Evolutionary conservation across 1,140 invertebrate genomes (phyloP), one percentile per base, ranked within the genome.

Genomic region (Amyelois transitella): DNA sequence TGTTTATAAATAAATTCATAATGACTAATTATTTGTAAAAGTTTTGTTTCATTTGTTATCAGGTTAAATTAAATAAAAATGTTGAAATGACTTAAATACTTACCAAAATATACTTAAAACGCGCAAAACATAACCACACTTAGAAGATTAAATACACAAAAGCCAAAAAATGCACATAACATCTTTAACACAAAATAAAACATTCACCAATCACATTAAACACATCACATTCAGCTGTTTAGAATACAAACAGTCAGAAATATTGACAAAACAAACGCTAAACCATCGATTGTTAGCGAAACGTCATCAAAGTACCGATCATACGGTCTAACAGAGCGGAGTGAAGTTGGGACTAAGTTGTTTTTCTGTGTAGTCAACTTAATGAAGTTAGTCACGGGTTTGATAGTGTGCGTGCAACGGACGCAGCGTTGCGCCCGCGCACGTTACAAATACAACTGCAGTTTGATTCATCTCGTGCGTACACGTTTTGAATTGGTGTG

Each of bases 231-330:
- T 19, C 18, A 48, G 45, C 55, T 45, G 20, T 51, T 51, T 44
- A 20, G 49, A 51, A 19, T 21, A 18, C 32, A 18, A 55, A 55
- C 55, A 55, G 48, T 62, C 49, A 51, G 57, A 51, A 59, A 56
- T 80, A 82, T 83, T 78, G 75, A 86, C 79, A 86, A 82, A 86
- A 83, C 80, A 79, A 73, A 75, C 63, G 61, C 59, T 61, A 61
- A 71, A 75, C 70, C 55, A 66, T 64, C 60, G 73, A 76, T 79
- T 71, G 80, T 78, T 66, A 62, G 60, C 56, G 51, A 74, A 73
- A 87, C 81, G 81, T 83, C 78, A 87, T 73, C 72, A 77, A 71
- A 62, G 55, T 65, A 53, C 62, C 66, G 66, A 77, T 72, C 67
- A 70, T 72, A 69, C 68, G 66, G 62, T 67, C 58, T 60, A 57